phyloP scores from a whole-genome alignment of 2,888 invertebrate species.

The Drosophila subsilvestris region DNA sequence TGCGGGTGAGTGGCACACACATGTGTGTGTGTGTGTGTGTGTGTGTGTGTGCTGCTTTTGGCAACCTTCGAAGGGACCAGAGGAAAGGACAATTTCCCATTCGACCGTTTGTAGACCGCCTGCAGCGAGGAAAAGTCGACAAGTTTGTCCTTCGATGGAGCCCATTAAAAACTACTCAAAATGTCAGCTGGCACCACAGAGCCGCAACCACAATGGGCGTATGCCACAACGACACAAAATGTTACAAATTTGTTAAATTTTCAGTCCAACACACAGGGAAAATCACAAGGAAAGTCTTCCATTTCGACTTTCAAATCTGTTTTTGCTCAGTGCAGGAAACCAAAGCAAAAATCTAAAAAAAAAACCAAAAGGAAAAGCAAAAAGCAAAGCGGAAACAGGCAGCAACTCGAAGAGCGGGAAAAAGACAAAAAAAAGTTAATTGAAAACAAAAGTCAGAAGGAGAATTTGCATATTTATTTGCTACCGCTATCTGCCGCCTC shows the following conservation, averaged over 20 bases:
- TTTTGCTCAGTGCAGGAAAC: slow-evolving; percentile 3
- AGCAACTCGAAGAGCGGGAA: slow-evolving; percentile 10
- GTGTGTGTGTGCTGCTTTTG: too few relatives aligned
- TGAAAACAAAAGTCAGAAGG: slow-evolving; percentile 77
- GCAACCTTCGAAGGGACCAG: too few relatives aligned
- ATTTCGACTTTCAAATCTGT: background rate
- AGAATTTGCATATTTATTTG: slow-evolving; percentile 78
- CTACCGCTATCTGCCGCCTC: background rate
- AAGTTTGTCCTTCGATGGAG: slow-evolving; percentile 59
- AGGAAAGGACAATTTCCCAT: slow-evolving; percentile 24
- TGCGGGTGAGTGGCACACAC: slow-evolving; percentile 1
- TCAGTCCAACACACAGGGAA: slow-evolving; percentile 14
- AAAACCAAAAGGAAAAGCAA: slow-evolving; percentile 3
- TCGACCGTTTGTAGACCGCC: slow-evolving; percentile 42
- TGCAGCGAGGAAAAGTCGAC: slow-evolving; percentile 50
- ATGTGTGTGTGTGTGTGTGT: too few relatives aligned
- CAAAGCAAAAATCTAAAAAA: background rate
- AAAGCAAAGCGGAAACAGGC: slow-evolving; percentile 15
- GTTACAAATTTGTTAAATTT: slow-evolving; percentile 65
- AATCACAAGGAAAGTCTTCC: background rate
- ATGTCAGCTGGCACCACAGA: slow-evolving; percentile 61
- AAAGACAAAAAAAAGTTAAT: slow-evolving; percentile 63
- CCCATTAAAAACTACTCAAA: slow-evolving; percentile 78
- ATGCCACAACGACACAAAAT: slow-evolving; percentile 37
- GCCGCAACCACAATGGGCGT: slow-evolving; percentile 33